Evolutionary conservation across 1,140 invertebrate species (phyloP).

Genomic region (Drosophila arizonae): DNA sequence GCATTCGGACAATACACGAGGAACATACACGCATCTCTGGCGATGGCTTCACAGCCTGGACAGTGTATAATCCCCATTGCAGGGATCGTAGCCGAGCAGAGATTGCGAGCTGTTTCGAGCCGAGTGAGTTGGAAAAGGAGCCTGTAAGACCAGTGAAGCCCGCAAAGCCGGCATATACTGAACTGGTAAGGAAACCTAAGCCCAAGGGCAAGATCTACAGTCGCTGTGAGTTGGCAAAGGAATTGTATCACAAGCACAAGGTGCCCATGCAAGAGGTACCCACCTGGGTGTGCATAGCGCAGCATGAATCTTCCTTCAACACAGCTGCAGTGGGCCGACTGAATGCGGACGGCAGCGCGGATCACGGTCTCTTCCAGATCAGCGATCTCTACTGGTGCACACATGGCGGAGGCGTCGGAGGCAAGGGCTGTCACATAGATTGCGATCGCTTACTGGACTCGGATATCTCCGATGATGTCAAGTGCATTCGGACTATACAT

Average conservation of each 20-base stretch:
- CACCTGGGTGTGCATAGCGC: constrained; percentile 90
- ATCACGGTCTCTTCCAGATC: constrained; percentile 89
- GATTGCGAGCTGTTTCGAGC: constrained; percentile 57
- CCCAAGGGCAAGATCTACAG: constrained; percentile 84
- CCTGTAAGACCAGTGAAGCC: neutral
- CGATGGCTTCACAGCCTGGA: constrained; percentile 88
- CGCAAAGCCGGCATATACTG: neutral
- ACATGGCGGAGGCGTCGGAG: constrained; percentile 83
- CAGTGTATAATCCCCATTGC: constrained; percentile 63
- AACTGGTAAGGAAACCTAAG: constrained; percentile 1
- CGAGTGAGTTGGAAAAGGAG: neutral
- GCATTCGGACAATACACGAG: constrained; percentile 85
- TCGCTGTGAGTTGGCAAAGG: constrained; percentile 87
- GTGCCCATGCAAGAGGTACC: constrained; percentile 84
- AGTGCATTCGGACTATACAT: constrained; percentile 86
- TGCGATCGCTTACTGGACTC: constrained; percentile 86
- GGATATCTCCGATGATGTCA: constrained; percentile 87
- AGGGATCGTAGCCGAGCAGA: constrained; percentile 41
- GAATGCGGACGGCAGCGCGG: constrained; percentile 85
- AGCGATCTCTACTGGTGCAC: constrained; percentile 89
- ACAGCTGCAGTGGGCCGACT: constrained; percentile 86
- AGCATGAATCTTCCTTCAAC: constrained; percentile 88
- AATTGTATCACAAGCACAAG: constrained; percentile 84
- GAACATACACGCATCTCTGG: constrained; percentile 86
- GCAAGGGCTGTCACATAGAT: constrained; percentile 86